phyloP scores from a whole-genome alignment of 2,797 vertebrate species.

The Girardinus metallicus region DNA sequence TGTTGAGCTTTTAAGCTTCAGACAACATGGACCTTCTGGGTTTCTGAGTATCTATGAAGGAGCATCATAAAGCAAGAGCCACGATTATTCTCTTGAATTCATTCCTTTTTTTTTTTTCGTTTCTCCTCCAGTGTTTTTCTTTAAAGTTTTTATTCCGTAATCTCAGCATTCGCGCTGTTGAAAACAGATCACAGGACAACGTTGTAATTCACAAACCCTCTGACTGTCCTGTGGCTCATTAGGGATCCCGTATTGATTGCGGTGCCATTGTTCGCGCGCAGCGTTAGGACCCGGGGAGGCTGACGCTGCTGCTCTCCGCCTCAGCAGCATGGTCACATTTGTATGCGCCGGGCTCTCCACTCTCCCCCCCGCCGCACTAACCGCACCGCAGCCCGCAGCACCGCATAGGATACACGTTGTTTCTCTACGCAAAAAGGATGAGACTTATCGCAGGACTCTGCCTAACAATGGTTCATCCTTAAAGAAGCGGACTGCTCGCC shows the following conservation, averaged over 20 bases:
- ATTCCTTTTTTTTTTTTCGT: neutral
- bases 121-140: too few relatives aligned
- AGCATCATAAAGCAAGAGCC: neutral
- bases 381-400: conserved; percentile 78
- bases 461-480: conserved; percentile 24
- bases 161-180: neutral
- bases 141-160: neutral
- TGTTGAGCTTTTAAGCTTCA: neutral
- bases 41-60: neutral
- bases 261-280: conserved; percentile 55
- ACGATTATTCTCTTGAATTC: neutral
- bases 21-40: neutral
- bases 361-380: conserved; percentile 81
- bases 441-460: conserved; percentile 52
- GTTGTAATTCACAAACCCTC: neutral
- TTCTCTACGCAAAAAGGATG: conserved; percentile 70
- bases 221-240: neutral
- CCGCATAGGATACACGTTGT: conserved; percentile 77
- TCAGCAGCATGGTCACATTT: conserved; percentile 76
- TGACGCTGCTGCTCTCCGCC: conserved; percentile 63
- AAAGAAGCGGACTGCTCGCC: conserved; percentile 46
- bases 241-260: conserved; percentile 2
- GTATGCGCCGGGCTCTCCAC: conserved; percentile 83
- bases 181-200: neutral
- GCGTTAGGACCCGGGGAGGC: conserved; percentile 90